A percentile compares a stretch with the other conserved stretches of the same genome.
phyloP scores from a whole-genome alignment of 2,888 invertebrate species.

The Oscheius sp. region DNA sequence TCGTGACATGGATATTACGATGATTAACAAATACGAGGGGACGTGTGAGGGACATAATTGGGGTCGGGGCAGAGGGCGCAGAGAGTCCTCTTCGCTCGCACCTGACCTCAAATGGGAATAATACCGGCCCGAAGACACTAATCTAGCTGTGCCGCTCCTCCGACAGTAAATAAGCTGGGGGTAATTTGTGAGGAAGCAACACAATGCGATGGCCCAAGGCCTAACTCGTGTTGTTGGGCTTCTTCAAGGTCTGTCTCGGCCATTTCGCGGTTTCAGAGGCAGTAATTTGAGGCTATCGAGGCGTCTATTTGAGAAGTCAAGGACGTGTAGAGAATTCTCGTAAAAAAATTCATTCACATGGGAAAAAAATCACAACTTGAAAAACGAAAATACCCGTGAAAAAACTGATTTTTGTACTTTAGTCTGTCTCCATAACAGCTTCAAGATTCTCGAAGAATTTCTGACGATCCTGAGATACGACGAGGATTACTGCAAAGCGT shows the following conservation, averaged over 20 bases:
- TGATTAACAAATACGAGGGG: background rate
- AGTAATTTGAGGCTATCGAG: background rate
- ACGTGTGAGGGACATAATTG: constrained; percentile 6
- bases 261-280: background rate
- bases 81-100: constrained; percentile 5
- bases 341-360: background rate
- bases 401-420: background rate
- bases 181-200: no score
- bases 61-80: no score
- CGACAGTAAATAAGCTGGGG: constrained; percentile 17
- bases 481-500: constrained; percentile 41
- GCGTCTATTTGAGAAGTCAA: background rate
- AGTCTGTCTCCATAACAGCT: constrained; percentile 38
- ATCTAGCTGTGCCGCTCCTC: constrained; percentile 7
- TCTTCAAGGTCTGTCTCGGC: background rate
- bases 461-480: constrained; percentile 47
- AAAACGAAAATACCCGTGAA: constrained; percentile 12
- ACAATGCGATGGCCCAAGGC: background rate
- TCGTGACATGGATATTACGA: background rate
- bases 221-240: no score
- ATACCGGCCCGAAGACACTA: constrained; percentile 16
- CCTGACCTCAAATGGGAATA: constrained; percentile 22
- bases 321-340: background rate
- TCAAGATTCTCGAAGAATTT: constrained; percentile 51
- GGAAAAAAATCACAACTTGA: background rate